Percentiles rank a stretch among this genome's conserved stretches.
Conservation (phyloP, 2,888 invertebrate genomes). For the Dasysyrphus albostriatus region DNA sequence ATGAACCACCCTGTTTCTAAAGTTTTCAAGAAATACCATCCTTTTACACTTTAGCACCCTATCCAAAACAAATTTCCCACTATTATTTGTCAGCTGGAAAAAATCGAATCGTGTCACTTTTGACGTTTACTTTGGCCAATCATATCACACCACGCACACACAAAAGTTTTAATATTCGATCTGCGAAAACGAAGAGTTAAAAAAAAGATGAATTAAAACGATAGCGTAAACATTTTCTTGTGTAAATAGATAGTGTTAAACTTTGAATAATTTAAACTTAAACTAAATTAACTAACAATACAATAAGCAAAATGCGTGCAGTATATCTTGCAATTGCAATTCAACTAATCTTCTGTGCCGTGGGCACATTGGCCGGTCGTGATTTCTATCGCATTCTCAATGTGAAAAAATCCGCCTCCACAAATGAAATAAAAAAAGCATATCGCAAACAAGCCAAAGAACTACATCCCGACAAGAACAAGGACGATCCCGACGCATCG, state of each 20-base stretch:
- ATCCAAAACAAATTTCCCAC: conserved; percentile 4
- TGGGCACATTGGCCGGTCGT: conserved; percentile 86
- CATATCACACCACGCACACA: conserved; percentile 80
- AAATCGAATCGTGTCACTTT: conserved; percentile 63
- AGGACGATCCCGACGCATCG: conserved; percentile 95
- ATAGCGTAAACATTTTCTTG: conserved; percentile 68
- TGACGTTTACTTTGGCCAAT: conserved; percentile 77
- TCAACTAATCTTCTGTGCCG: conserved; percentile 78
- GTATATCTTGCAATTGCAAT: conserved; percentile 49
- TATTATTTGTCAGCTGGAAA: neutral
- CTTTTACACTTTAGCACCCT: neutral
- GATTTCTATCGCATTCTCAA: conserved; percentile 98
- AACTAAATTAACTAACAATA: conserved; percentile 63
- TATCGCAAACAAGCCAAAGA: conserved; percentile 98
- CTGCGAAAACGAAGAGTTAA: conserved; percentile 16
- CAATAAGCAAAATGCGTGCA: conserved; percentile 49
- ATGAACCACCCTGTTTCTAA: too few relatives aligned
- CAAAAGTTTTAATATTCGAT: conserved; percentile 68
- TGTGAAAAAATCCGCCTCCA: conserved; percentile 90
- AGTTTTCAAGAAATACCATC: too few relatives aligned
- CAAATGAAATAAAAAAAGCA: conserved; percentile 98
- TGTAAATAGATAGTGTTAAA: conserved; percentile 43
- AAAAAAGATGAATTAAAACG: conserved; percentile 68
- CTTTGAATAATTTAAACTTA: conserved; percentile 38
- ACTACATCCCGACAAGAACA: conserved; percentile 98